Conservation (phyloP, 2,888 invertebrate species). For the Hoplodrina ambigua region DNA sequence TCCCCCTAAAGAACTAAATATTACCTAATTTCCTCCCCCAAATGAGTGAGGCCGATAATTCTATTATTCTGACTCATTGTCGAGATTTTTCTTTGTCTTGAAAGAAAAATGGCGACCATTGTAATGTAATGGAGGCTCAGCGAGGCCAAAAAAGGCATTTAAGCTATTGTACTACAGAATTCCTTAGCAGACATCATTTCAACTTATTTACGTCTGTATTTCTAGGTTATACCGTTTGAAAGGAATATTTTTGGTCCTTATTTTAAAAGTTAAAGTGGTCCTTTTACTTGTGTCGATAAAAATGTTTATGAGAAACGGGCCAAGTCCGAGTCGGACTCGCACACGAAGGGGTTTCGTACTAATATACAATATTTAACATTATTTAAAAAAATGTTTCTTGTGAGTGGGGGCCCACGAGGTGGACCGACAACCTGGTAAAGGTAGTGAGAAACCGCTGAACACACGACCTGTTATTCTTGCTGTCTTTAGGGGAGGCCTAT, state of each 20-base stretch:
- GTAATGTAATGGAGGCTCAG: constrained; percentile 67
- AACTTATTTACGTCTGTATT: constrained; percentile 47
- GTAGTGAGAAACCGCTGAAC: no score
- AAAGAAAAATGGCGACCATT: constrained; percentile 70
- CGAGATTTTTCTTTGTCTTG: constrained; percentile 70
- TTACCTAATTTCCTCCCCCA: constrained; percentile 58
- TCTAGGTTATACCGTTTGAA: constrained; percentile 46
- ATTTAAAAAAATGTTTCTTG: no score
- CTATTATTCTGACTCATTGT: constrained; percentile 70
- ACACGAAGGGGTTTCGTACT: no score
- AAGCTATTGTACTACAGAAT: constrained; percentile 62
- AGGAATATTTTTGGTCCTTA: constrained; percentile 13
- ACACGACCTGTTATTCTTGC: no score
- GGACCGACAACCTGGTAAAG: no score
- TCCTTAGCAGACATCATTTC: constrained; percentile 58
- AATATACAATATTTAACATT: no score
- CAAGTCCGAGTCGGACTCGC: no score
- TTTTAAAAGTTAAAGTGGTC: constrained; percentile 23
- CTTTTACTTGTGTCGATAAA: background rate
- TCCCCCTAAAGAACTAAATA: constrained; percentile 43
- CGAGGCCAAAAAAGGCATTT: constrained; percentile 64
- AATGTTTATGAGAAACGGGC: background rate
- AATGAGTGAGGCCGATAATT: constrained; percentile 67
- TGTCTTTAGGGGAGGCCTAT: no score
- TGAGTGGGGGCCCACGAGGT: no score